A percentile compares a stretch with the other conserved stretches of the same genome.
Conservation (phyloP, 2,113 vertebrate genomes). For the Agapornis roseicollis region DNA sequence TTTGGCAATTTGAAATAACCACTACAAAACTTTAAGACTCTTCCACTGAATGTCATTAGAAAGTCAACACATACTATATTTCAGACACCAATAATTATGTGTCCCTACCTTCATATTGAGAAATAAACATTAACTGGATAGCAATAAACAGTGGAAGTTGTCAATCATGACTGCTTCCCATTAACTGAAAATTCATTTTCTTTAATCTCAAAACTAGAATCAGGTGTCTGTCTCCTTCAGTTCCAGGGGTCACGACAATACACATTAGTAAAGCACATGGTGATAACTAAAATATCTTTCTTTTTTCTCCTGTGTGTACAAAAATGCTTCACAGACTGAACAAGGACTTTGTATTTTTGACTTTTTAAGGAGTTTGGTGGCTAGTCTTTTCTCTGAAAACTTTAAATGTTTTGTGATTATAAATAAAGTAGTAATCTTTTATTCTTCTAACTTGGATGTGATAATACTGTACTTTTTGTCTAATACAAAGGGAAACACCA, state of each 20-base stretch:
- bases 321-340: background rate
- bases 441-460: background rate
- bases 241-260: background rate
- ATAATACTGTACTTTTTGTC: background rate
- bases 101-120: background rate
- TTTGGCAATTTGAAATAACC: background rate
- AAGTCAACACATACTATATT: background rate
- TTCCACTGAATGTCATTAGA: background rate
- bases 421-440: background rate
- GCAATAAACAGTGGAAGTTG: background rate
- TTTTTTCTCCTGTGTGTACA: background rate
- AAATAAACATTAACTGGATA: background rate
- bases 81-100: background rate
- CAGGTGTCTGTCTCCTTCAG: background rate
- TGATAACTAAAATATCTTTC: background rate
- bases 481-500: background rate
- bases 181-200: background rate
- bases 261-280: background rate
- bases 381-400: background rate
- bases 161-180: background rate
- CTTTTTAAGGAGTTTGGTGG: background rate
- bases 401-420: background rate
- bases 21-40: background rate
- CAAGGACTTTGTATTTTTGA: background rate
- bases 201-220: background rate